phyloP scores from a whole-genome alignment of 2,113 vertebrate species.

The Lampris incognitus region DNA sequence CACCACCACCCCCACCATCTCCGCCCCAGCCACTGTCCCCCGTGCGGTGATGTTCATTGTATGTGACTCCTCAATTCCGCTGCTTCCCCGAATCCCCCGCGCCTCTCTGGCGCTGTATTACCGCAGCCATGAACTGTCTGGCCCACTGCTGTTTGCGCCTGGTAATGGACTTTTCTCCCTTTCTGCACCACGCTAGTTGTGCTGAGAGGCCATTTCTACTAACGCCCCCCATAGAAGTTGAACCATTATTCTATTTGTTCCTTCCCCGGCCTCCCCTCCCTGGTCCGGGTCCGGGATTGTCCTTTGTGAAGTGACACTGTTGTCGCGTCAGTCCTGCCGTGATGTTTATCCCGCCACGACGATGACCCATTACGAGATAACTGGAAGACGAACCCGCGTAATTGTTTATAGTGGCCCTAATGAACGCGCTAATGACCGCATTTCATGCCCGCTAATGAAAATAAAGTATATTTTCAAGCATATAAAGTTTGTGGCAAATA shows the following conservation, averaged over 20 bases:
- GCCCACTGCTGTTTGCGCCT: slow-evolving; percentile 74
- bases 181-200: slow-evolving; percentile 56
- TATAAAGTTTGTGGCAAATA: slow-evolving; percentile 80
- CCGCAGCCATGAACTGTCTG: slow-evolving; percentile 71
- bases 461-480: slow-evolving; percentile 83
- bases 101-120: slow-evolving; percentile 78
- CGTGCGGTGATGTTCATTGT: slow-evolving; percentile 78
- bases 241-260: slow-evolving; percentile 73
- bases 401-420: slow-evolving; percentile 83
- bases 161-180: slow-evolving; percentile 79
- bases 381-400: slow-evolving; percentile 74
- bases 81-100: slow-evolving; percentile 82
- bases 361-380: slow-evolving; percentile 76
- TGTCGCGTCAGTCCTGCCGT: slow-evolving; percentile 64
- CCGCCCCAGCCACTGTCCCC: slow-evolving; percentile 48
- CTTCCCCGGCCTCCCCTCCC: slow-evolving; percentile 26
- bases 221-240: slow-evolving; percentile 40
- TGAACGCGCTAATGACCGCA: slow-evolving; percentile 81
- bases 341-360: slow-evolving; percentile 69
- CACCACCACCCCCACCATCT: not conserved
- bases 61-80: slow-evolving; percentile 84
- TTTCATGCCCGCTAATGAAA: slow-evolving; percentile 84
- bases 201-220: slow-evolving; percentile 62
- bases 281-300: slow-evolving; percentile 35
- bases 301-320: slow-evolving; percentile 27